Percentiles rank a stretch among this genome's conserved stretches.
Conservation (phyloP, 64 coral and sea anemone genomes). For the Pocillopora damicornis region DNA sequence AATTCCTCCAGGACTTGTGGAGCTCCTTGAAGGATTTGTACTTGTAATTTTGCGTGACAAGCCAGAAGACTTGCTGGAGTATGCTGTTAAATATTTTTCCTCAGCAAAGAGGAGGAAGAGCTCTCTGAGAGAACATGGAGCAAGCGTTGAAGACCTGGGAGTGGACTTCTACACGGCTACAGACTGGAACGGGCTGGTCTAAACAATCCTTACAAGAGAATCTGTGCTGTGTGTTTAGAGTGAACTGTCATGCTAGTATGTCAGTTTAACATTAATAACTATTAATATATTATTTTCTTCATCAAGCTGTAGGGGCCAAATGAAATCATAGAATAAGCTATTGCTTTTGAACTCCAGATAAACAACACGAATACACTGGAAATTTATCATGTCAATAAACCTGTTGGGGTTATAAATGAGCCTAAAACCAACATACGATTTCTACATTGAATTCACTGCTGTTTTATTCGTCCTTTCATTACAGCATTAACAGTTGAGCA, state of each 20-base stretch:
- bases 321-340: background rate
- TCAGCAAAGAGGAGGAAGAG: constrained; percentile 25
- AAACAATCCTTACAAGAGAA: background rate
- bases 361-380: background rate
- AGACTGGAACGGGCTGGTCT: constrained; percentile 53
- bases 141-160: constrained; percentile 30
- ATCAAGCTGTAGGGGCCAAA: background rate
- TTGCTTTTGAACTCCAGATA: background rate
- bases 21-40: constrained; percentile 59
- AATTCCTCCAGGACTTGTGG: constrained; percentile 40
- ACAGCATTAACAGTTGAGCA: constrained; percentile 15
- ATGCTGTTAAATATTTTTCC: constrained; percentile 36
- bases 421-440: background rate
- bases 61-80: constrained; percentile 42
- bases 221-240: constrained; percentile 3
- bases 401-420: too few relatives aligned
- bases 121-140: constrained; percentile 45
- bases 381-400: background rate
- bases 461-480: constrained; percentile 5
- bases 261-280: background rate
- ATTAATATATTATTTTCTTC: background rate
- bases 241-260: background rate
- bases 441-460: constrained; percentile 1
- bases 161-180: constrained; percentile 51
- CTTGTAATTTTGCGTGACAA: constrained; percentile 38